Evolutionary conservation across 2,888 invertebrate genomes (phyloP).

Genomic region (Vannuccia rotundouncinata): DNA sequence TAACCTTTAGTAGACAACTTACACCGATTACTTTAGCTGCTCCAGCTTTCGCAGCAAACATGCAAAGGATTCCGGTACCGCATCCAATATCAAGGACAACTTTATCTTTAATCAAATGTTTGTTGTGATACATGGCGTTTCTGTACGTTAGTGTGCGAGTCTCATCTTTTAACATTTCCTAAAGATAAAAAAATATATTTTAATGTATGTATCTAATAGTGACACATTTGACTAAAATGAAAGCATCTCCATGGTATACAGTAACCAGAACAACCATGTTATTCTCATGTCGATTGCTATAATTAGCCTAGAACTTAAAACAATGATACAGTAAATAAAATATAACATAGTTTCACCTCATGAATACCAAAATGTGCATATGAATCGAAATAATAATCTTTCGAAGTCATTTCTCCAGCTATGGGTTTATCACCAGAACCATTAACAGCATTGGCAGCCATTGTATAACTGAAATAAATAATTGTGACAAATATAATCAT

Average conservation of each 20-base stretch:
- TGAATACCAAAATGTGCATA: constrained; percentile 99
- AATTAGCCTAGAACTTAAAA: not conserved
- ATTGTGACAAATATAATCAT: too few species aligned
- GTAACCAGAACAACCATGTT: not conserved
- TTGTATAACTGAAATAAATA: too few species aligned
- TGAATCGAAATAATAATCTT: constrained; percentile 99
- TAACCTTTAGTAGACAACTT: too few species aligned
- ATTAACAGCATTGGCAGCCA: constrained; percentile 16
- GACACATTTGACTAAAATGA: not conserved
- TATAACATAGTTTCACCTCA: constrained; percentile 61
- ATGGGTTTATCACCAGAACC: constrained; percentile 8
- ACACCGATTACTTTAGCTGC: constrained; percentile 83
- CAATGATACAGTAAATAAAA: not conserved
- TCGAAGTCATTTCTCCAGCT: constrained; percentile 81
- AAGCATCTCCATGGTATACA: not conserved
- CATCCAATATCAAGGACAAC: constrained; percentile 94
- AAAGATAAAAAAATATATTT: constrained; percentile 42
- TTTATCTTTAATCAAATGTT: constrained; percentile 87
- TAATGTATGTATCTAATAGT: not conserved
- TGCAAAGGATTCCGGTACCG: constrained; percentile 95
- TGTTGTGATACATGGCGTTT: constrained; percentile 98
- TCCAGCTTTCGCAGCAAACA: constrained; percentile 99
- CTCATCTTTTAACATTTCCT: constrained; percentile 98
- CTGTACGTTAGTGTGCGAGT: constrained; percentile 94
- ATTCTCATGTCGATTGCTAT: not conserved